Conservation (phyloP, 2,797 vertebrate species). For the Urosaurus nigricauda region DNA sequence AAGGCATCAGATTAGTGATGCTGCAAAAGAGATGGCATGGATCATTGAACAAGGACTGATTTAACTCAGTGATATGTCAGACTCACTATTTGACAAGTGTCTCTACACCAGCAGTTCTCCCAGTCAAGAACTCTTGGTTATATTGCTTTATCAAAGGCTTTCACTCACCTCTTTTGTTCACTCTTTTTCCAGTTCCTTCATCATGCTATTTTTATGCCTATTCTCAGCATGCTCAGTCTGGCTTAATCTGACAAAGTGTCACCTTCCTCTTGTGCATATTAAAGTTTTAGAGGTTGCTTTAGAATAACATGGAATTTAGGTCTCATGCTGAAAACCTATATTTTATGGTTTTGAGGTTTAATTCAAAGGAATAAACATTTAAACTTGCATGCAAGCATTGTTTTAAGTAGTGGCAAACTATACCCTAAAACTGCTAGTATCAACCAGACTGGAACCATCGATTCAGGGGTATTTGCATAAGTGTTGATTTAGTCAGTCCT, state of each 20-base stretch:
- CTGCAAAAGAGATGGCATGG: neutral
- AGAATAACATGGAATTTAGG: constrained; percentile 7
- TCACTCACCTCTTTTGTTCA: neutral
- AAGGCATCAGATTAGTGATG: neutral
- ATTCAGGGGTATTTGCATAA: too few species aligned
- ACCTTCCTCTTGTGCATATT: neutral
- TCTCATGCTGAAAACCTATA: constrained; percentile 9
- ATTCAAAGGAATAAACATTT: neutral
- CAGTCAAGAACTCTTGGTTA: neutral
- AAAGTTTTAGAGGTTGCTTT: neutral
- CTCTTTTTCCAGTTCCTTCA: neutral
- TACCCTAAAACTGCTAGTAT: neutral
- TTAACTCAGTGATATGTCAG: constrained; percentile 3
- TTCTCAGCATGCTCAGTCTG: neutral
- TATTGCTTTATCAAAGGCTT: neutral
- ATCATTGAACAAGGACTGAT: neutral
- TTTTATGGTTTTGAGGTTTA: neutral
- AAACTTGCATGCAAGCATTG: fast-evolving
- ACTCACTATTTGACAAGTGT: neutral
- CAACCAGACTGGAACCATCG: too few species aligned
- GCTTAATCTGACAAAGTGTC: neutral
- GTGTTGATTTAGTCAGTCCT: too few species aligned
- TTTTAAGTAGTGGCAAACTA: neutral
- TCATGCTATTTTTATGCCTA: neutral
- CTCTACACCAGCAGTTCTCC: neutral